A percentile compares a stretch with the other conserved stretches of the same genome.
These are phyloP conservation scores for Smithornis capensis DNA, from an alignment of 2,113 vertebrate species.

Conservation along the genomic window DNA sequence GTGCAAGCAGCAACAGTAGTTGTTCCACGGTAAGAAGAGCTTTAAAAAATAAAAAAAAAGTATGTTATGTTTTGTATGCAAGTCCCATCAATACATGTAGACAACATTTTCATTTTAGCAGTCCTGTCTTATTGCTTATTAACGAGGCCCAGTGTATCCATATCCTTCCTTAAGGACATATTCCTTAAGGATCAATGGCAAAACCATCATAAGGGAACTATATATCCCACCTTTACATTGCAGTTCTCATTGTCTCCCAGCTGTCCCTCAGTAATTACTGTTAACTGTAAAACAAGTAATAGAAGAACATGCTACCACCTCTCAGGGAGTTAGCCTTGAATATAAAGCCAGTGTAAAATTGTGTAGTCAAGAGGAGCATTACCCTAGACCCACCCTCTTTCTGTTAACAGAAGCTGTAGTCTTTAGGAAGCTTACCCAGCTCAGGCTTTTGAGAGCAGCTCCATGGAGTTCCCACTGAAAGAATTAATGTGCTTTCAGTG, in stretches of 20 bases:
- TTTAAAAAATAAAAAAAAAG: neutral
- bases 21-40: constrained; percentile 88
- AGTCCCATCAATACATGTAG: neutral
- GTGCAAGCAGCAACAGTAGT: constrained; percentile 84
- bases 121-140: neutral
- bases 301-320: neutral
- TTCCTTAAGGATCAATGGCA: neutral
- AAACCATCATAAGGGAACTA: neutral
- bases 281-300: neutral
- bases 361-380: neutral
- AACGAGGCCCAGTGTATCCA: neutral
- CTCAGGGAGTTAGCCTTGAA: neutral
- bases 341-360: neutral
- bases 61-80: neutral
- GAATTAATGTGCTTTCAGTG: neutral
- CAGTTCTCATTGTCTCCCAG: neutral
- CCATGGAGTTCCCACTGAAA: neutral
- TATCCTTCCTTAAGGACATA: neutral
- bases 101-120: neutral
- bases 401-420: neutral
- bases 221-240: neutral
- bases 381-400: neutral
- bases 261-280: neutral
- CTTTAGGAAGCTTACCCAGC: neutral
- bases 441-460: neutral